Percentiles rank a stretch among this genome's conserved stretches.
Conservation (phyloP, 2,113 vertebrate genomes). For the Elanus axillaris region DNA sequence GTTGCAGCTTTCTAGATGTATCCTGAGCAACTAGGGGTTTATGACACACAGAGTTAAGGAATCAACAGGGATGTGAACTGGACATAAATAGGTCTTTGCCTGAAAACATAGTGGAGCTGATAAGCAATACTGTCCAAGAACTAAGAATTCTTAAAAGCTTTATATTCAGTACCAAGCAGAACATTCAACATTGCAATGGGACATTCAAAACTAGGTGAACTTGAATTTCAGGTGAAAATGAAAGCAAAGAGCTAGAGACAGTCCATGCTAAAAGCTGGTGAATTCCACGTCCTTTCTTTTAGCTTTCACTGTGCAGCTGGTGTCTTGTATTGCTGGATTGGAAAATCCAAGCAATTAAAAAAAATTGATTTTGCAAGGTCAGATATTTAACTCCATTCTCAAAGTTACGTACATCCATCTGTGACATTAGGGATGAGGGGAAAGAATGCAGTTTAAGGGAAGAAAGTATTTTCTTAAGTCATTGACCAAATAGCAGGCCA, state of each 20-base stretch:
- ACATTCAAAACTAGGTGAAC: not conserved
- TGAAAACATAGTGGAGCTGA: not conserved
- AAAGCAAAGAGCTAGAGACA: not conserved
- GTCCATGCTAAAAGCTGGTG: not conserved
- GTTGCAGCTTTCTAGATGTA: not conserved
- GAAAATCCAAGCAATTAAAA: not conserved
- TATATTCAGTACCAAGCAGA: not conserved
- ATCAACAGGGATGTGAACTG: not conserved
- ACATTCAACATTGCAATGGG: not conserved
- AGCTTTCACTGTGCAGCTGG: not conserved
- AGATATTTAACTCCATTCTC: not conserved
- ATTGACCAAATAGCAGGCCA: not conserved
- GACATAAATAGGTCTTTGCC: not conserved
- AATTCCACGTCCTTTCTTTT: not conserved
- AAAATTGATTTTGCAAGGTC: accelerated
- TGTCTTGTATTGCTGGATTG: not conserved
- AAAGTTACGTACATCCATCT: not conserved
- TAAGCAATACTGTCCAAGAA: not conserved
- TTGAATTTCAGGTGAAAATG: not conserved
- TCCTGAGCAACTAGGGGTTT: not conserved
- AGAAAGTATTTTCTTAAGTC: not conserved
- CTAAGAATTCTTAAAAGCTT: not conserved
- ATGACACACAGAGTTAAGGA: not conserved
- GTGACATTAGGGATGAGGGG: not conserved
- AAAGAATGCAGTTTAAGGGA: not conserved